Percentiles rank a stretch among this genome's conserved stretches.
Conservation (phyloP, 2,113 vertebrate genomes). For the Cephalopholis sonnerati region DNA sequence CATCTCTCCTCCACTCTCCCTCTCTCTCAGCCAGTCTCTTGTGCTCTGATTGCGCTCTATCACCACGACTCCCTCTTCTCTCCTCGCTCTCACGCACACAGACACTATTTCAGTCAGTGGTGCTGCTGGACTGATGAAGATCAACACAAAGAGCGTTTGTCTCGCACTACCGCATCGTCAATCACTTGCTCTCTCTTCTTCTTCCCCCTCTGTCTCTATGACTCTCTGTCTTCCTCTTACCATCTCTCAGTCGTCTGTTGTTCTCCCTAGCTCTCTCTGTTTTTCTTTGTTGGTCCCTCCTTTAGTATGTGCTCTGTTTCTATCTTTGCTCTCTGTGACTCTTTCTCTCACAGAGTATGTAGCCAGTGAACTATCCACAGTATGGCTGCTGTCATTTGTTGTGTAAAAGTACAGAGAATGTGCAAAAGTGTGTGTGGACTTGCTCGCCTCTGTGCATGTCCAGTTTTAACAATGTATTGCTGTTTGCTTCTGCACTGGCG, state of each 20-base stretch:
- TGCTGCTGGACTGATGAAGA: constrained; percentile 59
- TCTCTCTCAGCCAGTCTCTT: constrained; percentile 49
- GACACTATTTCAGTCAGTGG: constrained; percentile 61
- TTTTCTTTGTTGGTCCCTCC: not conserved
- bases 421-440: not conserved
- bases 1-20: constrained; percentile 17
- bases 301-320: constrained; percentile 14
- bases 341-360: not conserved
- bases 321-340: constrained; percentile 3
- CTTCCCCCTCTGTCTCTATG: constrained; percentile 32
- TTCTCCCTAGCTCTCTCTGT: not conserved
- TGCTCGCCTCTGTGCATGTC: constrained; percentile 21
- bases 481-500: constrained; percentile 34
- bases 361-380: not conserved
- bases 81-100: constrained; percentile 61
- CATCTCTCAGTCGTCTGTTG: constrained; percentile 3
- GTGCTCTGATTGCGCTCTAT: constrained; percentile 56
- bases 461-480: constrained; percentile 66
- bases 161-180: constrained; percentile 55
- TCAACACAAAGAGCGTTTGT: constrained; percentile 75
- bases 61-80: constrained; percentile 53
- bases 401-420: constrained; percentile 3
- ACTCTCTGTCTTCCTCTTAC: constrained; percentile 52
- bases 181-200: constrained; percentile 45
- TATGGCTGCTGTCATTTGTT: not conserved